These are phyloP conservation scores for Pterocles burchelli DNA, from an alignment of 2,113 vertebrate genomes.

Conservation along the genomic window DNA sequence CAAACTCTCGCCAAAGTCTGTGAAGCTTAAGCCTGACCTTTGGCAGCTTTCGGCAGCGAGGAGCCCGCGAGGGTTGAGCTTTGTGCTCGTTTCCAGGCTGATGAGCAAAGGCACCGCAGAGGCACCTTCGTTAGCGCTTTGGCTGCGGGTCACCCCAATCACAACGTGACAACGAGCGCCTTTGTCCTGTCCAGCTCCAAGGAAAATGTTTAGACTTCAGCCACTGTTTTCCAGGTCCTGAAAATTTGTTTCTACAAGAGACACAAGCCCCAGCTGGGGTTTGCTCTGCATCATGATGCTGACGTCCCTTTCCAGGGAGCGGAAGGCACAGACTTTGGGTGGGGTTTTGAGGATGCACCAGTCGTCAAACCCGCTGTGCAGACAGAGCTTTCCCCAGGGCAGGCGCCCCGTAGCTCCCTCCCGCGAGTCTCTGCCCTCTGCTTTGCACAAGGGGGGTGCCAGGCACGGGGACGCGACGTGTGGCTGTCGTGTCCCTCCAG, in stretches of 20 bases:
- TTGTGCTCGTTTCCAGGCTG: background rate
- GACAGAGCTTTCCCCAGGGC: background rate
- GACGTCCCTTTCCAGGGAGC: background rate
- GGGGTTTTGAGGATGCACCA: background rate
- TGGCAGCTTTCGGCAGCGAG: background rate
- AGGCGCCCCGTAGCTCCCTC: background rate
- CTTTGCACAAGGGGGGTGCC: background rate
- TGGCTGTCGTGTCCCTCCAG: background rate
- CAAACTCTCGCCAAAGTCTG: background rate
- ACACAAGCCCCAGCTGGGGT: background rate
- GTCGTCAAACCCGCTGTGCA: accelerated
- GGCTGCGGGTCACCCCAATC: background rate
- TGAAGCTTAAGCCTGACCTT: background rate
- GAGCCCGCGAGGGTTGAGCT: background rate
- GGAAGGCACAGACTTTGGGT: background rate
- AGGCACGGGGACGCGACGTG: accelerated
- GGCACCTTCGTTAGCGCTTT: background rate
- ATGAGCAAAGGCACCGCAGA: background rate
- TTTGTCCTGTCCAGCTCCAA: background rate
- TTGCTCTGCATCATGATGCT: background rate
- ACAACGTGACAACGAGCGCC: background rate
- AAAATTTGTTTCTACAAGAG: background rate
- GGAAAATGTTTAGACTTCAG: background rate
- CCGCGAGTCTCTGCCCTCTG: accelerated
- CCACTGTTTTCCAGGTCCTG: background rate